Conservation (phyloP, 37 sponge, comb jelly and placozoan genomes). For the Petrosia ficiformis region DNA sequence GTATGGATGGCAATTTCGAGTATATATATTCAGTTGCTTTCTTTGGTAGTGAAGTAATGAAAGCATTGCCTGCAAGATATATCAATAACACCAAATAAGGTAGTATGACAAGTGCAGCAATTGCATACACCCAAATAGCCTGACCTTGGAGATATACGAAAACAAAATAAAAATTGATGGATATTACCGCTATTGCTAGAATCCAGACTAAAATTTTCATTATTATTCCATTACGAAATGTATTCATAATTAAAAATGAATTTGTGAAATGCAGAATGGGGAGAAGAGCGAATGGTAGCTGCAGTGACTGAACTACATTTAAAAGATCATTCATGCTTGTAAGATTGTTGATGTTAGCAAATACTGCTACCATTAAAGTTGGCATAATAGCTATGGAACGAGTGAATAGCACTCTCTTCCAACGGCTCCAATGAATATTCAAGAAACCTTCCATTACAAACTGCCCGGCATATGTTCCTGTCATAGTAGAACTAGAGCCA, state of each 20-base stretch:
- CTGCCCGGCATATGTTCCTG: constrained; percentile 79
- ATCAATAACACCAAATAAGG: constrained; percentile 25
- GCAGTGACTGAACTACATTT: constrained; percentile 73
- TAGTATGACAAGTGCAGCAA: neutral
- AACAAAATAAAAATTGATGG: constrained; percentile 71
- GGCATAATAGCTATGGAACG: constrained; percentile 66
- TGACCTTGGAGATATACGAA: constrained; percentile 5
- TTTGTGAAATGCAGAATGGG: constrained; percentile 70
- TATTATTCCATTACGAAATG: constrained; percentile 48
- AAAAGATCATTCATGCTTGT: constrained; percentile 80
- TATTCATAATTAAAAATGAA: constrained; percentile 40
- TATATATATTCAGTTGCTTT: constrained; percentile 9
- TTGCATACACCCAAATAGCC: constrained; percentile 3
- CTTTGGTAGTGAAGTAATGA: constrained; percentile 26
- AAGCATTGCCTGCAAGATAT: constrained; percentile 35
- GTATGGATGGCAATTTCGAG: neutral
- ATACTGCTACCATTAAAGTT: constrained; percentile 54
- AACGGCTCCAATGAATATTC: constrained; percentile 71
- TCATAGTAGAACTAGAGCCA: constrained; percentile 80
- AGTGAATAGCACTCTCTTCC: constrained; percentile 78
- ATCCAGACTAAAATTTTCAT: constrained; percentile 49
- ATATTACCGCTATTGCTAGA: constrained; percentile 54
- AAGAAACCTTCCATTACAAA: constrained; percentile 86
- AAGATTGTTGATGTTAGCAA: constrained; percentile 48
- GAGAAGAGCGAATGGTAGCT: constrained; percentile 67